Evolutionary conservation across 2,113 vertebrate genomes (phyloP).

Genomic region (Catharus minimus): DNA sequence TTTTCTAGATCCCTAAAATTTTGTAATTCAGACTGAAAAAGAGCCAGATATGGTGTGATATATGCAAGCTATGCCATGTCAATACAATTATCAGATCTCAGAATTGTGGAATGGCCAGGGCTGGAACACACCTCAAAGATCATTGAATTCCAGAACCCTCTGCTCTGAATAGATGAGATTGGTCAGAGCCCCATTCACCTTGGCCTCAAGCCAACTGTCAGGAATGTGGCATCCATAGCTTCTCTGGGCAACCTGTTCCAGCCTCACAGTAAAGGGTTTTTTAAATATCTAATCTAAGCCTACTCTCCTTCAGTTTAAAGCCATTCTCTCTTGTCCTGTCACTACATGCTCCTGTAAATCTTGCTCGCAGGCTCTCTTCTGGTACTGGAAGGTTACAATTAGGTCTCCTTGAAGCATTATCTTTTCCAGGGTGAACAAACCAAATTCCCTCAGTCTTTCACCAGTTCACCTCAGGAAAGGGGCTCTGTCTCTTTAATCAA

Average conservation of each 20-base stretch:
- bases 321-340: not conserved
- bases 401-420: not conserved
- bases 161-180: not conserved
- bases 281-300: not conserved
- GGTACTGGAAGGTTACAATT: not conserved
- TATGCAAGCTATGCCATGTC: not conserved
- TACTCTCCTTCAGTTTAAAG: not conserved
- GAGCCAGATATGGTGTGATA: rapidly evolving
- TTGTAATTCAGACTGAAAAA: not conserved
- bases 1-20: not conserved
- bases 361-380: not conserved
- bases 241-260: not conserved
- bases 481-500: not conserved
- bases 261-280: not conserved
- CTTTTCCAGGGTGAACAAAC: not conserved
- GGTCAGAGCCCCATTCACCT: not conserved
- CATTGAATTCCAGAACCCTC: not conserved
- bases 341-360: not conserved
- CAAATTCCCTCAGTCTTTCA: not conserved
- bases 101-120: not conserved
- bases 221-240: not conserved
- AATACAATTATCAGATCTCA: not conserved
- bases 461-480: not conserved
- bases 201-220: not conserved
- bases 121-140: not conserved